Evolutionary conservation across 2,888 invertebrate genomes (phyloP).

Genomic region (Strigamia maritima): DNA sequence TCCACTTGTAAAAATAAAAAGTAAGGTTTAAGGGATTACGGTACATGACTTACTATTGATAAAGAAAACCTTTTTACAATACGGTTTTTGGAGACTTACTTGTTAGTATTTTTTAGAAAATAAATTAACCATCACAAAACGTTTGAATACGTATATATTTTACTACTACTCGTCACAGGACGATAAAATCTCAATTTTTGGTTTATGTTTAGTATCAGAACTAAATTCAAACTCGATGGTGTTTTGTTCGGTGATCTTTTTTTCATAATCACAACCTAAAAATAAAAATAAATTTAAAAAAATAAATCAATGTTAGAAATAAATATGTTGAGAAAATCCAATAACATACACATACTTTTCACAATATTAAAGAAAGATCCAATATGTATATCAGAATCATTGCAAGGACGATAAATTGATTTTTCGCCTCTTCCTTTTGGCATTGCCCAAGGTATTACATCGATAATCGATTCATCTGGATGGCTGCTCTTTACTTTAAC

Average conservation of each 20-base stretch:
- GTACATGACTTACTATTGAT: not conserved
- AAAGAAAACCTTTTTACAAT: not conserved
- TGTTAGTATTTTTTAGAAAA: not conserved
- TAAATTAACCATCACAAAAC: not conserved
- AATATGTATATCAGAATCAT: not conserved
- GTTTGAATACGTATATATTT: not conserved
- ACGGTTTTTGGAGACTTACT: not conserved
- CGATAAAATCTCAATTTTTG: not conserved
- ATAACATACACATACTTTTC: not conserved
- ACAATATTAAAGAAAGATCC: not conserved
- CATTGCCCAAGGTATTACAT: not conserved
- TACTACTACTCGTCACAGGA: not conserved
- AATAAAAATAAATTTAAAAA: not conserved
- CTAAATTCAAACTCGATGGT: not conserved
- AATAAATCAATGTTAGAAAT: too few relatives aligned
- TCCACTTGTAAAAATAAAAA: not conserved
- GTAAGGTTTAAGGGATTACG: not conserved
- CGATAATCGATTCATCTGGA: not conserved
- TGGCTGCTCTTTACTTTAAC: not conserved
- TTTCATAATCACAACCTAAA: not conserved
- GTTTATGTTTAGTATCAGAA: not conserved
- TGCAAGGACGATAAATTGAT: not conserved
- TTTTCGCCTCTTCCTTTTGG: not conserved
- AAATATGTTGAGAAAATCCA: not conserved
- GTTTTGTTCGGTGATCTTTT: not conserved